Base-by-base conservation (phyloP, 2,113 vertebrate genomes). In the Etia nguti region DNA sequence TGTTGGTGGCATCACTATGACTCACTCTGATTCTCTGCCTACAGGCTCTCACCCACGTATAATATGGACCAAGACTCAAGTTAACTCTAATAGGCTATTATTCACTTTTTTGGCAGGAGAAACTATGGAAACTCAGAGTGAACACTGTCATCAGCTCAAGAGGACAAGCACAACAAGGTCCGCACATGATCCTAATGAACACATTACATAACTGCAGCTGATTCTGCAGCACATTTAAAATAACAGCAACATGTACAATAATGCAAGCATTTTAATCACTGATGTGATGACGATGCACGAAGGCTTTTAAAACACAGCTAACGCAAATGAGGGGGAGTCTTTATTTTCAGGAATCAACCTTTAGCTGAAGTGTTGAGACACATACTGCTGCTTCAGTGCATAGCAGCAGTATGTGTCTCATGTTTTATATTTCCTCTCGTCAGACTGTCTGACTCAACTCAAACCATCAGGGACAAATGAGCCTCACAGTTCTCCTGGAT, bases 1-100 rank as follows among this genome's bases (percentile, higher is more conserved):
- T 77, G 79, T 62, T 68, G 82, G 75, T 82, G 83, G 54, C 84
- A 75, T 85, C 36, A 38, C 84, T 73, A 86, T 92, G 90, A 94
- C 91, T 95, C 90, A 90, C 36, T 85, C 70, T n/a, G 81, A 90
- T 81, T 92, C 81, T 86, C 83, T 80, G 80, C 92, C 95, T 62
- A 88, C 94, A 43, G 62, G 60, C 82, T 50, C 26, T 65, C 86
- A 20, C 93, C 93, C 91, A 93, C 92, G 7, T 50, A 70, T 80
- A 81, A 79, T 83, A 92, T 82, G 86, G 89, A 89, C 81, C 87
- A 81, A 24, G 50, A 59, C 84, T 91, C 54, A 43, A 87, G 65
- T 84, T 84, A 84, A 86, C 80, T 84, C 70, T 87, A 81, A 88
- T 50, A 56, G 82, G 16, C 24, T 48, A 43, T 92, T 93, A 86